These are phyloP conservation scores for Macrotrachela quadricornifera DNA, from an alignment of 1,140 invertebrate species.

Conservation along the genomic window DNA sequence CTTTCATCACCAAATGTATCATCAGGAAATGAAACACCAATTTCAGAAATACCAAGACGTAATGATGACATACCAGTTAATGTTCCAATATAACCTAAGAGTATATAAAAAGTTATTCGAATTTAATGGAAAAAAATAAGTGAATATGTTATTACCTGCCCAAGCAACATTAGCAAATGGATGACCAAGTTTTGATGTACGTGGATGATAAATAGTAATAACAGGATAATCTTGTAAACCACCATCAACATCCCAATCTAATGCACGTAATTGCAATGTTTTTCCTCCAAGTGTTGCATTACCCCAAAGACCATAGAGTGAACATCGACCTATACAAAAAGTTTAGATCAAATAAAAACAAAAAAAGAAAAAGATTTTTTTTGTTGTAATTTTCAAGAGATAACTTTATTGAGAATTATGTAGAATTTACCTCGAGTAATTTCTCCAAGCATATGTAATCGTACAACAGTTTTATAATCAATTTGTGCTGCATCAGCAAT, in stretches of 20 bases:
- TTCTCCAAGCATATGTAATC: constrained; percentile 16
- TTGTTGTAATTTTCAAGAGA: no score
- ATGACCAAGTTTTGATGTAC: constrained; percentile 11
- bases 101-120: no score
- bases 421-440: constrained; percentile 11
- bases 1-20: constrained; percentile 16
- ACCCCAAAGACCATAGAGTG: constrained; percentile 19
- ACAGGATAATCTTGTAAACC: constrained; percentile 19
- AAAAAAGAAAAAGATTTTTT: no score
- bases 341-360: background rate
- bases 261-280: constrained; percentile 13
- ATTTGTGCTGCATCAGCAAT: constrained; percentile 16
- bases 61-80: constrained; percentile 15
- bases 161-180: constrained; percentile 17
- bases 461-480: constrained; percentile 14
- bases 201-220: constrained; percentile 18
- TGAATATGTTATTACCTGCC: constrained; percentile 11
- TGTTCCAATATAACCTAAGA: constrained; percentile 3
- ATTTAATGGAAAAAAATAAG: no score
- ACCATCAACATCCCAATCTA: constrained; percentile 16
- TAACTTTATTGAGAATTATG: no score
- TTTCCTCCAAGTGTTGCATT: constrained; percentile 3
- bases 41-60: constrained; percentile 17
- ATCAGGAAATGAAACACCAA: constrained; percentile 18
- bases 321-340: constrained; percentile 17